Evolutionary conservation across 1,140 invertebrate genomes (phyloP).

Genomic region (Bombus waltoni): DNA sequence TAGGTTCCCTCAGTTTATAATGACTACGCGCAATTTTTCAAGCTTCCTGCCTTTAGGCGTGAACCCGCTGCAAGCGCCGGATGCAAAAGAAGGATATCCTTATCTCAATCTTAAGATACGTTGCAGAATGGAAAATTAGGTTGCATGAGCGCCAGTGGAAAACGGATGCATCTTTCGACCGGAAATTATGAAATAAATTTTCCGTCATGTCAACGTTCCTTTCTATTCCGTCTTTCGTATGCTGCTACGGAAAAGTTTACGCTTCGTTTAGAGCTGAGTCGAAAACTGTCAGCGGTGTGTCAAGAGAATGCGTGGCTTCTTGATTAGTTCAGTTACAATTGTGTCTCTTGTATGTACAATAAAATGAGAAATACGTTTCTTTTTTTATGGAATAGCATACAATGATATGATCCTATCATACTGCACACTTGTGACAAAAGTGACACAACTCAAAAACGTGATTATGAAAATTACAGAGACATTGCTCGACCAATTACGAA

Average conservation of each 20-base stretch:
- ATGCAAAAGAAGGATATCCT: constrained; percentile 6
- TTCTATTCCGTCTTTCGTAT: neutral
- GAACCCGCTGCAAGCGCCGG: too few species aligned
- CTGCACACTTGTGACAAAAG: too few species aligned
- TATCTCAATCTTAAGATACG: constrained; percentile 9
- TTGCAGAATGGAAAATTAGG: constrained; percentile 48
- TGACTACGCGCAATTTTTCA: neutral
- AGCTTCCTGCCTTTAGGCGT: neutral
- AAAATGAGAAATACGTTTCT: neutral
- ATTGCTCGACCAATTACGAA: too few species aligned
- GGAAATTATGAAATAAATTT: constrained; percentile 60
- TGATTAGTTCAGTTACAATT: neutral
- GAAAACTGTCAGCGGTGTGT: neutral
- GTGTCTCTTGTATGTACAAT: neutral
- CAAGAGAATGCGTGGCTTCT: neutral
- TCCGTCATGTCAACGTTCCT: constrained; percentile 8
- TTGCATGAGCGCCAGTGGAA: constrained; percentile 1
- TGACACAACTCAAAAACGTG: too few species aligned
- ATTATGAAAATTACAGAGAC: too few species aligned
- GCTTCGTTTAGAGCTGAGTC: neutral
- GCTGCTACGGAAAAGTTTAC: neutral
- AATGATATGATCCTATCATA: too few species aligned
- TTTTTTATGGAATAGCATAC: neutral
- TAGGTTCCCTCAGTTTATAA: neutral
- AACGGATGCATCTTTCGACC: constrained; percentile 35